Evolutionary conservation across 2,888 invertebrate genomes (phyloP), one percentile per base, ranked within the genome.

Genomic region (Melinaea menophilus): DNA sequence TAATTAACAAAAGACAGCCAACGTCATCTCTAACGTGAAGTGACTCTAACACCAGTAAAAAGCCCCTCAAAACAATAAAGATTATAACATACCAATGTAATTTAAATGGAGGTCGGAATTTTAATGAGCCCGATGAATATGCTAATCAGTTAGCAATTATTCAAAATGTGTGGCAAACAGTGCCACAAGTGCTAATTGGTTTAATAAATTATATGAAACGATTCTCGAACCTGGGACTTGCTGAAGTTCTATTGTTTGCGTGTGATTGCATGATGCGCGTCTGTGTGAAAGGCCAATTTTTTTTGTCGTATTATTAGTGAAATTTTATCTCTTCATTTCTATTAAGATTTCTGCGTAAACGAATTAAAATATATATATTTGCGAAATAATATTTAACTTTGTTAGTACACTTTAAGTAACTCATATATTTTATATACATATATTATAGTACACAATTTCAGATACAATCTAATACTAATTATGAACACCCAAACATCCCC

Each of bases 91-190:
- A 57, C 62, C 67, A 65, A 66, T 67, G 68, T 69, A 65, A 70
- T 66, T 63, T 68, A 54, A 68, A 67, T 60, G 57, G 58, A 61
- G 66, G 67, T 59, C 63, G 73, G 73, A 67, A 74, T 72, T 74
- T 73, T 73, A 72, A 74, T 70, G 72, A 73, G 64, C 37, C 60
- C 67, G 62, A 69, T 64, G 70, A 67, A 70, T 71, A 74, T 72
- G 72, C 64, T 72, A 73, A 73, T 70, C 66, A 63, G 68, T 58
- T 51, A 62, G 63, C 63, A 66, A 66, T 71, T 69, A 72, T 74
- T 73, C 71, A 64, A 67, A 72, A 72, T 73, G 69, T 62, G 55
- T 62, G 47, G 59, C 62, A 64, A 59, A n/a, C 51, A 7, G 37
- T 46, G 37, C 46, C 41, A 48, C 56, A 55, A 47, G 45, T 48